Conservation (phyloP, 2,888 invertebrate species). For the Danaus chrysippus region DNA sequence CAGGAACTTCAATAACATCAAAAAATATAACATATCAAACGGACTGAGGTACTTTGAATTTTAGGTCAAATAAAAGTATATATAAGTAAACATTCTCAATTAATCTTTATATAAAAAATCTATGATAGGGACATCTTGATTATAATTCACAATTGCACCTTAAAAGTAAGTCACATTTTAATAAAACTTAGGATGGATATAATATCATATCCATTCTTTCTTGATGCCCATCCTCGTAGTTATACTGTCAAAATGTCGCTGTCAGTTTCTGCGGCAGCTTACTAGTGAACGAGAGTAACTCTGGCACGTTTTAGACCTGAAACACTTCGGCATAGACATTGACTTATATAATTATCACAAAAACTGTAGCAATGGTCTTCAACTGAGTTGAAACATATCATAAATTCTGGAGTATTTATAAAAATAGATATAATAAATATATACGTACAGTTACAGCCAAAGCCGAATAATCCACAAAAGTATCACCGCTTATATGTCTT, state of each 20-base stretch:
- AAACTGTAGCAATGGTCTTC: too few species aligned
- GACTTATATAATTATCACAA: background rate
- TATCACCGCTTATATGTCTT: constrained; percentile 2
- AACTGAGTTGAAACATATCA: too few species aligned
- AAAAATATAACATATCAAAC: too few species aligned
- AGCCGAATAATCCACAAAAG: background rate
- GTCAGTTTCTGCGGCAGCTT: constrained; percentile 6
- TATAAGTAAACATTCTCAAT: too few species aligned
- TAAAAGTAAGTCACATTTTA: background rate
- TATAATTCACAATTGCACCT: background rate
- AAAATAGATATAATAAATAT: too few species aligned
- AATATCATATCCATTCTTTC: background rate
- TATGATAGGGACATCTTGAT: background rate
- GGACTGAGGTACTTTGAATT: too few species aligned
- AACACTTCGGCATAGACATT: background rate
- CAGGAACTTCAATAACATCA: too few species aligned
- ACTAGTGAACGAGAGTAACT: constrained; percentile 1
- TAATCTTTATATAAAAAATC: too few species aligned
- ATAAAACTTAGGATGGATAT: background rate
- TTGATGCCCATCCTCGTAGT: background rate
- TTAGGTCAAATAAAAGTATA: too few species aligned
- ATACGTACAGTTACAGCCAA: background rate
- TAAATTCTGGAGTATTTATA: too few species aligned
- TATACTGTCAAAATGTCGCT: constrained; percentile 18
- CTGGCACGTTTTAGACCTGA: constrained; percentile 15